Base-by-base conservation (phyloP, 2,888 invertebrate genomes). In the Pachydiplax longipennis region DNA sequence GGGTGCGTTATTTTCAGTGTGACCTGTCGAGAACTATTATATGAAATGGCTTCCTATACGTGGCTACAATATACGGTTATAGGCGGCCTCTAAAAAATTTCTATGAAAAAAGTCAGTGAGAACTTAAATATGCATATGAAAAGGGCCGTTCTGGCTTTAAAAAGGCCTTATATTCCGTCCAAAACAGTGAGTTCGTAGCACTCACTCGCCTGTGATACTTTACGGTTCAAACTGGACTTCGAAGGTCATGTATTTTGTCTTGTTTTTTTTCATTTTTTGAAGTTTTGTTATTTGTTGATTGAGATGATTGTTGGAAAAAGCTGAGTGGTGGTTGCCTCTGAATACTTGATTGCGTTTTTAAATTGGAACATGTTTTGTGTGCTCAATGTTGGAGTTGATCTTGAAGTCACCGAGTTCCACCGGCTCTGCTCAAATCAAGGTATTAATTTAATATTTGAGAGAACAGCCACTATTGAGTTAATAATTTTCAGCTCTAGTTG, bases 171-270 rank as follows among this genome's bases (percentile, higher is more conserved):
- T 12, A 15, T 65, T 87, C 87, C 87, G 87, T 87, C 87, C 87
- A 87, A 87, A 87, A 82, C 25, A 82, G 81, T 81, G 31, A 61
- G 87, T 87, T 35, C 58, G 35, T 15, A 10, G 13, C 31, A 31
- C 58, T 83, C 87, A 31, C 65, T 87, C 13, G 35, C 61, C 87
- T 87, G 87, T 87, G 87, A 87, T 87, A 87, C n/a, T 87, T 87
- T 37, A 44, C 12, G 40, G 40, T 87, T 87, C 83, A 37, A 35
- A 12, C 61, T 22, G 37, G 12, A n/a, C 37, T 87, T 65, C n/a
- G 10, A 61, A 61, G 61, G 37, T 35, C 25, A 31, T 25, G 12
- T 37, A n/a, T 87, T 87, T 65, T 65, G 73, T 22, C n/a, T 61
- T 65, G 35, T 87, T 37, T 65, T n/a, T n/a, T 61, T 13, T 65